phyloP scores from a whole-genome alignment of 2,113 vertebrate genomes.

The Tapirus terrestris region DNA sequence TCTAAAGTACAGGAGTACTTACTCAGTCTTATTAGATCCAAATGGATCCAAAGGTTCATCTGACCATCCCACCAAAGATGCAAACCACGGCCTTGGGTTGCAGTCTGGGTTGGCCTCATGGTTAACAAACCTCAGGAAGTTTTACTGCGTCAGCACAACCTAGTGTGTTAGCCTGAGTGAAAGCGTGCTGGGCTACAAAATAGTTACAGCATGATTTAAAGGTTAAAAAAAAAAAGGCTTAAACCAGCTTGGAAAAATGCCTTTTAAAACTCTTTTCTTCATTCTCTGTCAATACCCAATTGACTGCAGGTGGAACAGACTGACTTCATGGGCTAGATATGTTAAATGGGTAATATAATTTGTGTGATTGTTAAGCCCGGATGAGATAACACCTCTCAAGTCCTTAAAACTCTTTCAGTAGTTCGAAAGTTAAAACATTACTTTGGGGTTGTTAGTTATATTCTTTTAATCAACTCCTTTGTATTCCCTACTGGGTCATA shows the following conservation, averaged over 20 bases:
- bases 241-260: neutral
- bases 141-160: neutral
- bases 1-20: too few species aligned
- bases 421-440: neutral
- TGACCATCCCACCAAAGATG: neutral
- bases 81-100: neutral
- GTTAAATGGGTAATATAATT: neutral
- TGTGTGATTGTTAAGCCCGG: neutral
- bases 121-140: neutral
- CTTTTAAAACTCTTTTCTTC: neutral
- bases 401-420: neutral
- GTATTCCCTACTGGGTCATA: neutral
- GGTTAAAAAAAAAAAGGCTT: neutral
- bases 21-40: neutral
- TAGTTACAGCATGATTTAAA: neutral
- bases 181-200: neutral
- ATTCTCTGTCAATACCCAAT: neutral
- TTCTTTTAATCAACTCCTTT: neutral
- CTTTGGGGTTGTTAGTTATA: neutral
- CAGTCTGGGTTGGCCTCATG: neutral
- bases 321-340: neutral
- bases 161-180: neutral
- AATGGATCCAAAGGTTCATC: accelerated
- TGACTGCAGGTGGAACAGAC: neutral
- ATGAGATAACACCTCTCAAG: neutral